Evolutionary conservation across 2,113 vertebrate species (phyloP).

Genomic region (Rhadina sibilatrix): DNA sequence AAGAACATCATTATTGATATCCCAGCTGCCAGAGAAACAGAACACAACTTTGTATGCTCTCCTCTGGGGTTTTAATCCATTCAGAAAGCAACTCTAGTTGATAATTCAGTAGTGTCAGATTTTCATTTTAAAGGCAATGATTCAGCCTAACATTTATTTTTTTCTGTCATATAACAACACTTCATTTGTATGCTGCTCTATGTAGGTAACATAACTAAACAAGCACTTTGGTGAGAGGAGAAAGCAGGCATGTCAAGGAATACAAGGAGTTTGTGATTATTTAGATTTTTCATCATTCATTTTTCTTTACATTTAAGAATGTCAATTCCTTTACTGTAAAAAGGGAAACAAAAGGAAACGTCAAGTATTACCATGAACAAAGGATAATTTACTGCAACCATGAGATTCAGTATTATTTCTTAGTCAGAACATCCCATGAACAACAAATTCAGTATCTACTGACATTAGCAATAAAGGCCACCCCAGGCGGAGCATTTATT

Average conservation of each 20-base stretch:
- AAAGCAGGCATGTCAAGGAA: not conserved
- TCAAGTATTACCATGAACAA: not conserved
- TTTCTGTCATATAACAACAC: not conserved
- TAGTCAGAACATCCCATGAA: not conserved
- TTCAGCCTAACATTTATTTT: not conserved
- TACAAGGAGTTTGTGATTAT: not conserved
- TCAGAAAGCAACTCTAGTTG: not conserved
- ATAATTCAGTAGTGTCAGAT: not conserved
- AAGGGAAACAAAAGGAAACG: conserved; percentile 1
- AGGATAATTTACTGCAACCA: not conserved
- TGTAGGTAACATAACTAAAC: not conserved
- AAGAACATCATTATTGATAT: not conserved
- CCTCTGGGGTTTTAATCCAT: not conserved
- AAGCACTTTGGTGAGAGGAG: not conserved
- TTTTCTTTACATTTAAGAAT: not conserved
- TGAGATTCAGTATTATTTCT: not conserved
- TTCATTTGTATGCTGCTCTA: conserved; percentile 1
- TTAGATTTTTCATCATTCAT: not conserved
- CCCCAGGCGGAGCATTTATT: not conserved
- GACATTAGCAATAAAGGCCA: conserved; percentile 1
- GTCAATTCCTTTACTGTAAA: not conserved
- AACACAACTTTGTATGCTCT: not conserved
- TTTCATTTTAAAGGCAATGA: not conserved
- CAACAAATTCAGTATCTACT: not conserved
- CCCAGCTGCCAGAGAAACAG: not conserved